These are phyloP conservation scores for Lophotis ruficrista DNA, from an alignment of 2,113 vertebrate genomes.

Conservation along the genomic window DNA sequence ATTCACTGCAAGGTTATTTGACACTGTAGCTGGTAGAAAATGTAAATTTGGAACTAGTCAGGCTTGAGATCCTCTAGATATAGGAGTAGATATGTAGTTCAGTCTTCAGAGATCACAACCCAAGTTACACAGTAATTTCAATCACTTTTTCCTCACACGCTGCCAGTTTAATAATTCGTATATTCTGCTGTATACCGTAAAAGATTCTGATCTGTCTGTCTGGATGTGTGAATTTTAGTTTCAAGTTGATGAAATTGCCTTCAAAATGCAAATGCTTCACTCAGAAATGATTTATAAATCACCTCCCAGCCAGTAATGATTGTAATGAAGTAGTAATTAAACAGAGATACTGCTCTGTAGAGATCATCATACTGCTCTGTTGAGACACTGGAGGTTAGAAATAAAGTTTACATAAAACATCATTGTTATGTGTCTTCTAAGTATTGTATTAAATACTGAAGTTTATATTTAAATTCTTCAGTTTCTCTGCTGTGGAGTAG, in stretches of 20 bases:
- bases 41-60: not conserved
- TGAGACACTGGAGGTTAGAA: not conserved
- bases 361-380: not conserved
- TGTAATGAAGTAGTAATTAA: slow-evolving; percentile 31
- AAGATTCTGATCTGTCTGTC: not conserved
- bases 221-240: not conserved
- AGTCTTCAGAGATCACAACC: not conserved
- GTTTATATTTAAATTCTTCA: not conserved
- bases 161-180: not conserved
- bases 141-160: not conserved
- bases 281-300: slow-evolving; percentile 35
- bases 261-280: slow-evolving; percentile 25
- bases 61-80: not conserved
- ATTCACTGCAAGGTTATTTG: not conserved
- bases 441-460: not conserved
- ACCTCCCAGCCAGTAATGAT: not conserved
- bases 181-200: not conserved
- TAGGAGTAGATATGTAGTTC: not conserved
- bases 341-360: not conserved
- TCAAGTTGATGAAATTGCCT: not conserved
- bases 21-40: not conserved
- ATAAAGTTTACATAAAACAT: not conserved
- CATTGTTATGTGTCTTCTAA: not conserved
- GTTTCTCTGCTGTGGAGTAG: not conserved
- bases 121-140: not conserved